phyloP scores from a whole-genome alignment of 2,113 vertebrate genomes.

The Meriones unguiculatus region DNA sequence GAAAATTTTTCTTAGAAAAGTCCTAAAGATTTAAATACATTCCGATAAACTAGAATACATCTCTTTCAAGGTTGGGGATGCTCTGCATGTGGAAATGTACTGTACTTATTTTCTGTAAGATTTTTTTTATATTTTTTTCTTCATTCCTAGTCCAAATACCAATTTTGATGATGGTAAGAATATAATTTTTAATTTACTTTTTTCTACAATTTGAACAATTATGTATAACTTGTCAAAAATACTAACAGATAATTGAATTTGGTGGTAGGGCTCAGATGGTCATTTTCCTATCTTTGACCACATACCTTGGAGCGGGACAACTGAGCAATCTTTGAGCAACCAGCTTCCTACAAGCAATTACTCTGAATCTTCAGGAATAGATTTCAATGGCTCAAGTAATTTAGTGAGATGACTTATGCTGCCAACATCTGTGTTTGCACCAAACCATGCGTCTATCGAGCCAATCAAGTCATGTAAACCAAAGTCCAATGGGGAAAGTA shows the following conservation, averaged over 20 bases:
- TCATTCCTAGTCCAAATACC: neutral
- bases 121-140: neutral
- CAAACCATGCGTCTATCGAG: neutral
- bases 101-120: neutral
- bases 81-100: neutral
- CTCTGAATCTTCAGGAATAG: slow-evolving; percentile 17
- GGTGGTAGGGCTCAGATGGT: neutral
- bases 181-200: neutral
- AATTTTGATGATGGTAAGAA: neutral
- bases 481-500: neutral
- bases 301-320: neutral
- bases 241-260: neutral
- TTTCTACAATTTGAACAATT: neutral
- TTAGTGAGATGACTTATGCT: neutral
- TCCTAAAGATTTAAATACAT: neutral
- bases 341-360: neutral
- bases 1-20: no score
- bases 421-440: neutral
- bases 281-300: neutral
- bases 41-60: neutral
- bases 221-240: slow-evolving; percentile 5
- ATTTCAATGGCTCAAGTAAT: neutral
- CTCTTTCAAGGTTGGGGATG: neutral
- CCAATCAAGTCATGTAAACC: neutral
- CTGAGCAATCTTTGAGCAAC: neutral